A percentile compares a stretch with the other conserved stretches of the same genome.
phyloP scores from a whole-genome alignment of 2,113 vertebrate genomes.

The Calyptomena viridis region DNA sequence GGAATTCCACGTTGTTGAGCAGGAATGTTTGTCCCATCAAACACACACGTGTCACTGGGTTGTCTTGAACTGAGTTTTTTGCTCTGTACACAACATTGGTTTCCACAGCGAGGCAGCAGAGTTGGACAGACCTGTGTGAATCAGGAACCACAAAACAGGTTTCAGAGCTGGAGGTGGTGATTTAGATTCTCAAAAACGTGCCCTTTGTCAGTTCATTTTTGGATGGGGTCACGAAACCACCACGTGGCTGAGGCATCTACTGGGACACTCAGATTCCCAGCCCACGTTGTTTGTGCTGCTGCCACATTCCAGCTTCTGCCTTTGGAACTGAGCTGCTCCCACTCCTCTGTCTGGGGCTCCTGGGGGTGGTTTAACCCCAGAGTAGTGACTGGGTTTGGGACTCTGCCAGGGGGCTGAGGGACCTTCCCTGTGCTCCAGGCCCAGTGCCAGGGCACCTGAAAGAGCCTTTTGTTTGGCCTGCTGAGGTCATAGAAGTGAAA shows the following conservation, averaged over 20 bases:
- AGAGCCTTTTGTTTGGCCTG: slow-evolving; percentile 58
- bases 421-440: not conserved
- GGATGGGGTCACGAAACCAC: not conserved
- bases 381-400: not conserved
- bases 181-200: not conserved
- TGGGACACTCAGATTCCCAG: not conserved
- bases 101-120: not conserved
- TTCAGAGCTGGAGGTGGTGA: not conserved
- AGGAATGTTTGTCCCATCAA: not conserved
- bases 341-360: not conserved
- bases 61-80: not conserved
- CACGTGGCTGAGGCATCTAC: not conserved
- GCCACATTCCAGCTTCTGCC: not conserved
- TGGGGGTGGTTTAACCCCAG: not conserved
- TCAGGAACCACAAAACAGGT: not conserved
- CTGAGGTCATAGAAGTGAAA: slow-evolving; percentile 63
- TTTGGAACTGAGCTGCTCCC: not conserved
- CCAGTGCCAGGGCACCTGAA: slow-evolving; percentile 46
- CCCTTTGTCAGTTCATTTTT: not conserved
- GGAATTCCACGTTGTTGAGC: not conserved
- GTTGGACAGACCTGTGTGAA: not conserved
- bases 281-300: not conserved
- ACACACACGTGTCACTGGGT: not conserved
- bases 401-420: not conserved
- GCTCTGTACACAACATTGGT: not conserved